Conservation (phyloP, 2,797 vertebrate genomes). For the Diglossa cyanea region DNA sequence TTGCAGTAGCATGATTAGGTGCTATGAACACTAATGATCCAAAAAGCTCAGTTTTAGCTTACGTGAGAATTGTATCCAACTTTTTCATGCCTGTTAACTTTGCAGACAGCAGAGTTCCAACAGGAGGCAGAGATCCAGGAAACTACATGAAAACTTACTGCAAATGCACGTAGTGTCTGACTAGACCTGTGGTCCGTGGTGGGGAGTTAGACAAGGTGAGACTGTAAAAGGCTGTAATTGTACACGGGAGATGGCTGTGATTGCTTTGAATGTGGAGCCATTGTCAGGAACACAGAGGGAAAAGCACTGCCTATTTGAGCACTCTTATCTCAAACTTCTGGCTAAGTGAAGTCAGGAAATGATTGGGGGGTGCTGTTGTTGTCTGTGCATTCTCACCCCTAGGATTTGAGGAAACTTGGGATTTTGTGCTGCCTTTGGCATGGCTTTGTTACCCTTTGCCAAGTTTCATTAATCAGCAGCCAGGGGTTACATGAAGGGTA, state of each 20-base stretch:
- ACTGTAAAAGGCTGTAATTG: slow-evolving; percentile 61
- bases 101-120: slow-evolving; percentile 28
- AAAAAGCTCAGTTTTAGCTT: slow-evolving; percentile 24
- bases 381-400: slow-evolving; percentile 10
- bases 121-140: background rate
- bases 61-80: background rate
- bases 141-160: slow-evolving; percentile 19
- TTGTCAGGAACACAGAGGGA: slow-evolving; percentile 16
- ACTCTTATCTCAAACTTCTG: slow-evolving; percentile 21
- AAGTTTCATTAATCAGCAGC: slow-evolving; percentile 55
- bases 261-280: slow-evolving; percentile 54
- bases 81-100: slow-evolving; percentile 43
- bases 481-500: slow-evolving; percentile 32
- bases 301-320: slow-evolving; percentile 14
- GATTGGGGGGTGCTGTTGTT: background rate
- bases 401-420: slow-evolving; percentile 31
- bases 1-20: slow-evolving; percentile 21
- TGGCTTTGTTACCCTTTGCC: slow-evolving; percentile 4
- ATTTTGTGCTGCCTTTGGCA: slow-evolving; percentile 55
- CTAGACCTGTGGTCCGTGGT: slow-evolving; percentile 20
- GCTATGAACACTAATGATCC: slow-evolving; percentile 28
- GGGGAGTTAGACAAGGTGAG: slow-evolving; percentile 60
- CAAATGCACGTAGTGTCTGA: slow-evolving; percentile 46
- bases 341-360: slow-evolving; percentile 12
- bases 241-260: slow-evolving; percentile 55